A percentile compares a stretch with the other conserved stretches of the same genome.
phyloP scores from a whole-genome alignment of 2,113 vertebrate species.

The Herpetotheres cachinnans region DNA sequence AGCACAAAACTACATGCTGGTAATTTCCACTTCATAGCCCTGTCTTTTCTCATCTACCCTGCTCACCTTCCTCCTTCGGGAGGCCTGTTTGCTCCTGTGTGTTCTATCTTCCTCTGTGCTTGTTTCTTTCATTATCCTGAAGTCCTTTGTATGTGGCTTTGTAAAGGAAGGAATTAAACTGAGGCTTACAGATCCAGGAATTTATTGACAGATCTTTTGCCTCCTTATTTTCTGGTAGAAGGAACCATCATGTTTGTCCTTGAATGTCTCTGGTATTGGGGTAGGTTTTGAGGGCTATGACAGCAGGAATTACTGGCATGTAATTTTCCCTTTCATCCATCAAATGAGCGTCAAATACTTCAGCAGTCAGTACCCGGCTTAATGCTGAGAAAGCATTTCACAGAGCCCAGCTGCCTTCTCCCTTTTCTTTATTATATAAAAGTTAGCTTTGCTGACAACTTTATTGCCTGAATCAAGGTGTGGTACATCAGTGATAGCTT shows the following conservation, averaged over 20 bases:
- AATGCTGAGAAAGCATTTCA: slow-evolving; percentile 58
- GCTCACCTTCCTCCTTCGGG: not conserved
- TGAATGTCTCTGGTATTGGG: slow-evolving; percentile 31
- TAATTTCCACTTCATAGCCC: not conserved
- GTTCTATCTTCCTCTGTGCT: not conserved
- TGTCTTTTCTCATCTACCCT: not conserved
- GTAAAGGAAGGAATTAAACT: not conserved
- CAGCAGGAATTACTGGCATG: slow-evolving; percentile 49
- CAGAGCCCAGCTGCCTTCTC: not conserved
- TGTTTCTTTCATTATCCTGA: not conserved
- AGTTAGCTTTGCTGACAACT: slow-evolving; percentile 41
- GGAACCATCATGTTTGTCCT: slow-evolving; percentile 35
- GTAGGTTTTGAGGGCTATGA: slow-evolving; percentile 31
- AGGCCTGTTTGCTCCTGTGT: not conserved
- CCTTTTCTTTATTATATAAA: slow-evolving; percentile 24
- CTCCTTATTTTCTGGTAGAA: slow-evolving; percentile 20
- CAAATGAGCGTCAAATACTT: slow-evolving; percentile 25
- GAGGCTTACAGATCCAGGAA: not conserved
- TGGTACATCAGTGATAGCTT: not conserved
- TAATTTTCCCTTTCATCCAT: slow-evolving; percentile 64
- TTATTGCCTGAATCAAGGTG: slow-evolving; percentile 23
- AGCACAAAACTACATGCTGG: not conserved
- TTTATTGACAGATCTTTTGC: slow-evolving; percentile 34
- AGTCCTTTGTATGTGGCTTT: not conserved
- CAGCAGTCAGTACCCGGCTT: not conserved